phyloP scores from a whole-genome alignment of 2,797 vertebrate species.

The Xerus rutilus region DNA sequence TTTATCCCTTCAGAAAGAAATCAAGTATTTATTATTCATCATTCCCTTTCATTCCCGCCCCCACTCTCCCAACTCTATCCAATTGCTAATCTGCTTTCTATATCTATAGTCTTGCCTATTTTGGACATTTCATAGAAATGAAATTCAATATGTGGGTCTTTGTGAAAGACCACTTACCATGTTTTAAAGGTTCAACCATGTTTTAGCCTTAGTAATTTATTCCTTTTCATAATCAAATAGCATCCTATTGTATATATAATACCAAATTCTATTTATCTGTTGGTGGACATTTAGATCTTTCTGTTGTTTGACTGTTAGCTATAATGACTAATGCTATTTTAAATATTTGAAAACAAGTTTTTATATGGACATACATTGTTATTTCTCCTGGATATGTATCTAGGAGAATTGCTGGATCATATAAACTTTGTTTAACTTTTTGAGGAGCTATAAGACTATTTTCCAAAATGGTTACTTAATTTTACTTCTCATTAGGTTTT shows the following conservation, averaged over 20 bases:
- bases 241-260: not conserved
- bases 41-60: not conserved
- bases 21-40: not conserved
- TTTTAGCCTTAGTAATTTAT: not conserved
- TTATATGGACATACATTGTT: not conserved
- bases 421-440: not conserved
- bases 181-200: not conserved
- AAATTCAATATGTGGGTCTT: not conserved
- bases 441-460: not conserved
- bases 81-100: not conserved
- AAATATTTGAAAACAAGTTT: not conserved
- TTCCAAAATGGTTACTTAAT: not conserved
- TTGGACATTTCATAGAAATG: not conserved
- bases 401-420: not conserved
- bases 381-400: not conserved
- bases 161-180: not conserved
- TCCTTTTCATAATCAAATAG: not conserved
- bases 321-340: not conserved
- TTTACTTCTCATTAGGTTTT: constrained; percentile 5
- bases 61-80: not conserved
- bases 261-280: not conserved
- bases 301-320: not conserved
- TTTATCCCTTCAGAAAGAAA: not conserved
- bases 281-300: not conserved
- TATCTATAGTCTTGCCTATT: not conserved